Conservation (phyloP, 2,888 invertebrate genomes). For the Platypus cylindrus region DNA sequence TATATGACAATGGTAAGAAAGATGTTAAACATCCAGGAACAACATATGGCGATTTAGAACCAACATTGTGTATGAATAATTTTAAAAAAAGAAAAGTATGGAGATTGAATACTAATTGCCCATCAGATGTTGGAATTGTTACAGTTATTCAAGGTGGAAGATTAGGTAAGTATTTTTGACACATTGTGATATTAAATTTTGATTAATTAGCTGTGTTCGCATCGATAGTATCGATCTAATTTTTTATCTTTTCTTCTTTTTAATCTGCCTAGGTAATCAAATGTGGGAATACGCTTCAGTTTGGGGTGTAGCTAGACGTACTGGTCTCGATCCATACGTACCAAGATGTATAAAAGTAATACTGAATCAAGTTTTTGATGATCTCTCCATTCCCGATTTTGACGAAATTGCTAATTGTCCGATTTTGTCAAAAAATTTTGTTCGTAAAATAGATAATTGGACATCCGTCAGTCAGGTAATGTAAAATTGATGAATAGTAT, state of each 20-base stretch:
- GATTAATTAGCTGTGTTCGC: too few species aligned
- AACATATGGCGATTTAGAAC: conserved; percentile 42
- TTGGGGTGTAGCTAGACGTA: conserved; percentile 37
- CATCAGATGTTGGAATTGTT: conserved; percentile 37
- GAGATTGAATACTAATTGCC: conserved; percentile 31
- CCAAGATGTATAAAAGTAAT: conserved; percentile 39
- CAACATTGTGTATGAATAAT: conserved; percentile 40
- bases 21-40: too few species aligned
- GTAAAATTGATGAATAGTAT: too few species aligned
- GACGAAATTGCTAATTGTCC: conserved; percentile 43
- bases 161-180: conserved; percentile 27
- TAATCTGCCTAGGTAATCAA: conserved; percentile 37
- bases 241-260: too few species aligned
- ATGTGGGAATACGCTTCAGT: conserved; percentile 42
- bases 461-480: conserved; percentile 40
- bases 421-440: conserved; percentile 36
- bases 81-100: conserved; percentile 33
- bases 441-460: conserved; percentile 40
- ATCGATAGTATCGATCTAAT: too few species aligned
- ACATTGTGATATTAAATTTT: background rate
- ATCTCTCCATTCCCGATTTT: conserved; percentile 41
- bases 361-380: conserved; percentile 42
- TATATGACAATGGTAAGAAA: conserved; percentile 34
- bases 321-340: conserved; percentile 38
- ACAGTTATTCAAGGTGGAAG: conserved; percentile 33